phyloP scores from a whole-genome alignment of 2,797 vertebrate species.

The Pseudochaenichthys georgianus region DNA sequence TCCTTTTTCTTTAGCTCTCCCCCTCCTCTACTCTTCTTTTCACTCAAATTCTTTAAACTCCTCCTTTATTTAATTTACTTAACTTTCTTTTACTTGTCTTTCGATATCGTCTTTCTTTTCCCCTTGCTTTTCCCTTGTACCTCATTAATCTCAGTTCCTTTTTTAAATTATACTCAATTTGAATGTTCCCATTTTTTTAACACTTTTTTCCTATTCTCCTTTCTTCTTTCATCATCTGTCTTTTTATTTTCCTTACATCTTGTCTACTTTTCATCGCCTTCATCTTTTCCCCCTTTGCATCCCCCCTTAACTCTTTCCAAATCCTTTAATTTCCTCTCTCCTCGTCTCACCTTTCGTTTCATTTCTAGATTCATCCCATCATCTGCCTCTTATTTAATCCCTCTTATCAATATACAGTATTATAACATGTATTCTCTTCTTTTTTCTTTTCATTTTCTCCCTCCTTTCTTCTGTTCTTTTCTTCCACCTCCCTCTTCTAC shows the following conservation, averaged over 20 bases:
- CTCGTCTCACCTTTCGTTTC: neutral
- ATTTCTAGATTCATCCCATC: neutral
- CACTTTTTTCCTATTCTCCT: neutral
- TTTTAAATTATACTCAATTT: neutral
- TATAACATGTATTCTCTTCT: neutral
- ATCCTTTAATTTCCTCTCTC: neutral
- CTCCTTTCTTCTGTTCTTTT: slow-evolving; percentile 26
- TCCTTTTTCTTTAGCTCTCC: slow-evolving; percentile 9
- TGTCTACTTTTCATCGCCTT: neutral
- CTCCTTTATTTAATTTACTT: neutral
- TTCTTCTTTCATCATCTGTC: neutral
- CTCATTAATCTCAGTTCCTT: neutral
- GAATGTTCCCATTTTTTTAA: neutral
- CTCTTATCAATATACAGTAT: neutral
- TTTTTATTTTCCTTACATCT: neutral
- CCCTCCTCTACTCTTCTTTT: slow-evolving; percentile 2
- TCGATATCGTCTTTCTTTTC: neutral
- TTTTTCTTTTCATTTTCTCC: neutral
- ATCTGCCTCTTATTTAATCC: neutral
- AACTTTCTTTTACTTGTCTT: neutral
- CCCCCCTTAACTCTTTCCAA: neutral
- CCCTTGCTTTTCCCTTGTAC: neutral
- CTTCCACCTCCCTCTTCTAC: slow-evolving; percentile 36
- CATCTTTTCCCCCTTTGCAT: neutral
- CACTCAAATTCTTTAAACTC: slow-evolving; percentile 8